Evolutionary conservation across 2,797 vertebrate genomes (phyloP).

Genomic region (Mastacembelus armatus): DNA sequence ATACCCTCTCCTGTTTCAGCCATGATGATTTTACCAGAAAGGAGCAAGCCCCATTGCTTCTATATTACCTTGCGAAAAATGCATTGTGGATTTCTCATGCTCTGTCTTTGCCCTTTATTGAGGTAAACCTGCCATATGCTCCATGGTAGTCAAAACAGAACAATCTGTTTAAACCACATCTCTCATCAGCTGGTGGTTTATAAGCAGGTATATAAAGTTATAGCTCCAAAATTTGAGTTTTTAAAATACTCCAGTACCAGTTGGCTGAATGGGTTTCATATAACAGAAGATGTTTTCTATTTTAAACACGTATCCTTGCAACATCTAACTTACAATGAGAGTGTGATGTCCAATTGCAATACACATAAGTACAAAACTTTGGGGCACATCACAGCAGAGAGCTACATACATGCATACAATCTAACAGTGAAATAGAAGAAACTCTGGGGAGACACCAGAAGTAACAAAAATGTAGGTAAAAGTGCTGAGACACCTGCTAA

Average conservation of each 20-base stretch:
- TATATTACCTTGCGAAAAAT: slow-evolving; percentile 52
- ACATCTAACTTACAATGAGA: slow-evolving; percentile 12
- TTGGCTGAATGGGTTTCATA: slow-evolving; percentile 61
- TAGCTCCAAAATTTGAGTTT: slow-evolving; percentile 21
- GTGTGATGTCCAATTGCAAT: not conserved
- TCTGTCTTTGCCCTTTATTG: slow-evolving; percentile 36
- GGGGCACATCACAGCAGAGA: slow-evolving; percentile 1
- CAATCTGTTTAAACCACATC: slow-evolving; percentile 23
- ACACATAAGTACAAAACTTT: slow-evolving; percentile 1
- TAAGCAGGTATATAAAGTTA: slow-evolving; percentile 36
- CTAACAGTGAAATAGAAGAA: slow-evolving; percentile 8
- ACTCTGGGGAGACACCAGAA: slow-evolving; percentile 13
- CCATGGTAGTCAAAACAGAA: slow-evolving; percentile 10
- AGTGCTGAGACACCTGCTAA: not conserved
- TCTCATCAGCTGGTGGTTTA: slow-evolving; percentile 46
- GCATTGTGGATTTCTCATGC: slow-evolving; percentile 51
- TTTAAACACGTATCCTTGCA: slow-evolving; percentile 39
- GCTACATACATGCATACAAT: not conserved
- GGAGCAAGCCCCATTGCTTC: slow-evolving; percentile 36
- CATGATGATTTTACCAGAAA: slow-evolving; percentile 81
- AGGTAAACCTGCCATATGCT: slow-evolving; percentile 33
- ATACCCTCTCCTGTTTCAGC: slow-evolving; percentile 62
- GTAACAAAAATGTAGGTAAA: slow-evolving; percentile 1
- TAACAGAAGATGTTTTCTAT: slow-evolving; percentile 49
- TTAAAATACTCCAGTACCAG: slow-evolving; percentile 34